Base-by-base conservation (phyloP, 2,113 vertebrate genomes). In the Megaceryle torquata region DNA sequence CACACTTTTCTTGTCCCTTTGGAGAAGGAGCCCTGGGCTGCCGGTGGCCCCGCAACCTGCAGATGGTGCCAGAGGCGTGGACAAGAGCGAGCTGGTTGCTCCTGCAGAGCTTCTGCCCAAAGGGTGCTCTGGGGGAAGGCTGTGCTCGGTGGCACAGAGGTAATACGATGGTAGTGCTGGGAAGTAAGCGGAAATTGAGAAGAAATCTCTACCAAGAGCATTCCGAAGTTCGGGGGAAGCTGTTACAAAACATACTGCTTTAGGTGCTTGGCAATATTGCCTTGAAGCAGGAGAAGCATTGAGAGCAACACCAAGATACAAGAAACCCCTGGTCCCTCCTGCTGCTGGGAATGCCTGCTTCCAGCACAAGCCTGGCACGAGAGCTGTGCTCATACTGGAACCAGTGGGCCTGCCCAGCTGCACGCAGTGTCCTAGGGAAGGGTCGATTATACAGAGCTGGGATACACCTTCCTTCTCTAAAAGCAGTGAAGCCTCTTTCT, bases 31-130 rank as follows among this genome's bases (percentile, higher is more conserved):
- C 54, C 5, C 2, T 0, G 70, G 11, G 81, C 68, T 81, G 89
- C 15, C 10, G 31, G 1, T 28, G 87, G 60, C 50, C 6, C 43
- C 7, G 46, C 65, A 8, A 43, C 89, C 98, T 70, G 96, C 96
- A 98, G 98, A 64, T 96, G 97, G 97, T 96, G 96, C 97, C 97
- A 96, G 91, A 93, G 93, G 20, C 89, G 75, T 39, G 41, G 86
- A 59, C 82, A 96, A 95, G 88, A 46, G 89, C 22, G 1, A 3
- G 26, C 46, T 15, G 57, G 31, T 1, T 6, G 37, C 37, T 16
- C 1, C n/a, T 12, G 37, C 39, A 3, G 2, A 1, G n/a, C 39
- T 25, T 6, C 39, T 31, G 68, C 53, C 56, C 68, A 13, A 22
- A 5, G 3, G 24, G 67, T 33, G 10, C 31, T n/a, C 1, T 7